These are phyloP conservation scores for Thelaira solivaga DNA, from an alignment of 2,888 invertebrate species.

Conservation along the genomic window DNA sequence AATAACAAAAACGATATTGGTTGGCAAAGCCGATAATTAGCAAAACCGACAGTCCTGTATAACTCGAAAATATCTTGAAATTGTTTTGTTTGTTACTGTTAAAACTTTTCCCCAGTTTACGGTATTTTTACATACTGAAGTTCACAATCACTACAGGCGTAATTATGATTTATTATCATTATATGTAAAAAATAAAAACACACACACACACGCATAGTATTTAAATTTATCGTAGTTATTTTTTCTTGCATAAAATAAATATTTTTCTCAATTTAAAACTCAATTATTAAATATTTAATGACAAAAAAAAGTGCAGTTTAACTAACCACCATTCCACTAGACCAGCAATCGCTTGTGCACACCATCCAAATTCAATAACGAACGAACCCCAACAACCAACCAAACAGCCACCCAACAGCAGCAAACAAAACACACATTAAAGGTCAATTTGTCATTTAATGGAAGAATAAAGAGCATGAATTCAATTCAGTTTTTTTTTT, in stretches of 20 bases:
- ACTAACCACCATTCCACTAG: background rate
- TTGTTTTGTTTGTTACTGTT: background rate
- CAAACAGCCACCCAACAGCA: background rate
- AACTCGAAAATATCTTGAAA: no score
- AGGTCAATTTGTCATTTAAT: slow-evolving; percentile 58
- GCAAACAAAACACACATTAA: slow-evolving; percentile 47
- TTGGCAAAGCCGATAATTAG: no score
- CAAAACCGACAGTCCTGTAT: no score
- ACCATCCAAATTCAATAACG: background rate
- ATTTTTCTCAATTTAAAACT: background rate
- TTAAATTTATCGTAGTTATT: background rate
- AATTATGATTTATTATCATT: slow-evolving; percentile 26
- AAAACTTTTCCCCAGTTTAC: background rate
- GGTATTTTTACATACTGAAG: background rate
- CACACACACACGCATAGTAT: background rate
- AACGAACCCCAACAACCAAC: background rate
- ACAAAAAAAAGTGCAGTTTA: background rate
- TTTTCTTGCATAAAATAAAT: background rate
- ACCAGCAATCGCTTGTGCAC: background rate
- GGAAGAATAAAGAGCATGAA: background rate
- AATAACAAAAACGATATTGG: no score
- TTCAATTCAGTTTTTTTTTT: slow-evolving; percentile 18
- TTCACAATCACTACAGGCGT: background rate
- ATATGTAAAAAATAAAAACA: slow-evolving; percentile 24
- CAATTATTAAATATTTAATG: slow-evolving; percentile 8